Conservation (phyloP, 2,113 vertebrate genomes). For the Rhinopomastus cyanomelas region DNA sequence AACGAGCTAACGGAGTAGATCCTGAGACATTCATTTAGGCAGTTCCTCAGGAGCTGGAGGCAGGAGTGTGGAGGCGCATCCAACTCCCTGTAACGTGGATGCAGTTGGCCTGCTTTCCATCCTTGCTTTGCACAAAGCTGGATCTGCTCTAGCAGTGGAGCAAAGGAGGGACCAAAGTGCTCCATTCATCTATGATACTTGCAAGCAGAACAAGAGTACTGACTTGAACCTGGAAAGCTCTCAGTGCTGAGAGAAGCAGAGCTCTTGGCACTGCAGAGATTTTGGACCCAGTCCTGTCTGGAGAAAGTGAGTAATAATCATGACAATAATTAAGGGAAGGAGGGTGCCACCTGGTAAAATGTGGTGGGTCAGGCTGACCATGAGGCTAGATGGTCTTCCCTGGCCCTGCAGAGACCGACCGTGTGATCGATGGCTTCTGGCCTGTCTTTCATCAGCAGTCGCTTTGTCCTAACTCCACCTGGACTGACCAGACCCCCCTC, state of each 20-base stretch:
- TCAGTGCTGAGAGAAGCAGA: not conserved
- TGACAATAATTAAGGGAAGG: not conserved
- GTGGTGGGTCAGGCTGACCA: not conserved
- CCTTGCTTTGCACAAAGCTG: not conserved
- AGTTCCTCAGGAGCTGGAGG: not conserved
- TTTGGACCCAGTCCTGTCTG: not conserved
- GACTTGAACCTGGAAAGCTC: not conserved
- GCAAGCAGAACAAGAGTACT: not conserved
- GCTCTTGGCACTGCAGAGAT: not conserved
- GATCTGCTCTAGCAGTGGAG: not conserved
- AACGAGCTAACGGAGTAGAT: not conserved
- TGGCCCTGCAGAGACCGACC: not conserved
- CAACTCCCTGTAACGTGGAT: not conserved
- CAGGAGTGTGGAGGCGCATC: rapidly evolving
- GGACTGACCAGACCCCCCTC: not conserved
- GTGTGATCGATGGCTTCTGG: not conserved
- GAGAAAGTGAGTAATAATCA: not conserved
- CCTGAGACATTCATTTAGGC: not conserved
- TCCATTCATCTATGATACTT: not conserved
- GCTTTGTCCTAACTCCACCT: not conserved
- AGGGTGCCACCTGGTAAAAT: not conserved
- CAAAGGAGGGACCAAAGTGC: not conserved
- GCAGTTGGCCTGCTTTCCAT: not conserved
- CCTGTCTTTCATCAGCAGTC: rapidly evolving
- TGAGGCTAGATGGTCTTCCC: not conserved